phyloP scores from a whole-genome alignment of 2,888 invertebrate species.

The Drosophila mulleri region DNA sequence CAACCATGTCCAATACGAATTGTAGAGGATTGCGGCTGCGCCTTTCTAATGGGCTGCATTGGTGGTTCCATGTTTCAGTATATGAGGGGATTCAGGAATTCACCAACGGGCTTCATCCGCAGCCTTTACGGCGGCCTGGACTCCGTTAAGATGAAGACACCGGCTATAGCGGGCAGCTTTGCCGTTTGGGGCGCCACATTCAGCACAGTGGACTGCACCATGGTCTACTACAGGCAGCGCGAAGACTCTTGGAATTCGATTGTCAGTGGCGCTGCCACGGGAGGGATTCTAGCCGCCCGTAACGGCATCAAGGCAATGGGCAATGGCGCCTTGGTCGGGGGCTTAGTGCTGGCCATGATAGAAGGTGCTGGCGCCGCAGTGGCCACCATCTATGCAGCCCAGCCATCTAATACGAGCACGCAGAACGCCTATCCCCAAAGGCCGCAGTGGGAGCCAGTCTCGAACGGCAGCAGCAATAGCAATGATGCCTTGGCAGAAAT shows the following conservation, averaged over 20 bases:
- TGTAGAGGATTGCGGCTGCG: slow-evolving; percentile 73
- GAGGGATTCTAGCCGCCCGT: slow-evolving; percentile 67
- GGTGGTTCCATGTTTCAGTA: slow-evolving; percentile 68
- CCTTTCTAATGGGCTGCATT: slow-evolving; percentile 68
- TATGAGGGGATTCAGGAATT: slow-evolving; percentile 63
- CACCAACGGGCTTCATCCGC: slow-evolving; percentile 58
- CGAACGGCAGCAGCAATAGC: slow-evolving; percentile 4
- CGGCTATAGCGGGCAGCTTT: slow-evolving; percentile 65
- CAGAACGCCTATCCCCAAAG: slow-evolving; percentile 16
- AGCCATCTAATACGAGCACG: slow-evolving; percentile 3
- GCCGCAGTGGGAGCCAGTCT: slow-evolving; percentile 55
- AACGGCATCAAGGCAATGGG: slow-evolving; percentile 67
- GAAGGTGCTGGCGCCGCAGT: slow-evolving; percentile 68
- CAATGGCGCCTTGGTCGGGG: slow-evolving; percentile 67
- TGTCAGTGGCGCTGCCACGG: slow-evolving; percentile 64
- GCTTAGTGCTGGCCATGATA: slow-evolving; percentile 65
- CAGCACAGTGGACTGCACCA: slow-evolving; percentile 67
- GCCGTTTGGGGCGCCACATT: slow-evolving; percentile 73
- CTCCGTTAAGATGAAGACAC: slow-evolving; percentile 64
- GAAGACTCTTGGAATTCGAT: slow-evolving; percentile 72
- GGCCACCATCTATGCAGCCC: slow-evolving; percentile 66
- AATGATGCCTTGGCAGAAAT: slow-evolving; percentile 47
- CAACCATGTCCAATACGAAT: slow-evolving; percentile 71
- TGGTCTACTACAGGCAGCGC: slow-evolving; percentile 59
- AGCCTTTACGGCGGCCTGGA: slow-evolving; percentile 66